Conservation (phyloP, 2,888 invertebrate species). For the Taphrorychus bicolor region DNA sequence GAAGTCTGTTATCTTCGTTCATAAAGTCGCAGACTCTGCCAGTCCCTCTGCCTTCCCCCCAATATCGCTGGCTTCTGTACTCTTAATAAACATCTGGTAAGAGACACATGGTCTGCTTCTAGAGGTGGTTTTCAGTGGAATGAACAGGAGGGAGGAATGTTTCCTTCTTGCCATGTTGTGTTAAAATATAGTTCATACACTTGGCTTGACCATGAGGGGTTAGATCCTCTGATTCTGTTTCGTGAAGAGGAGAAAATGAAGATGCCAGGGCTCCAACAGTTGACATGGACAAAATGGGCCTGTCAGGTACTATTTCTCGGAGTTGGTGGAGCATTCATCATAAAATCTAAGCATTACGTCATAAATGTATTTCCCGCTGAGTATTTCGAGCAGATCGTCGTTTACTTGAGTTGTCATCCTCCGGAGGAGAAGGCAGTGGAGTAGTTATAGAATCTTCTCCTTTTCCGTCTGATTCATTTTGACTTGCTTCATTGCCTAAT, state of each 20-base stretch:
- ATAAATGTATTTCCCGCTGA: constrained; percentile 92
- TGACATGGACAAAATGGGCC: constrained; percentile 46
- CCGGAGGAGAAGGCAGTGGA: constrained; percentile 83
- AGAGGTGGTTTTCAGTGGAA: too few species aligned
- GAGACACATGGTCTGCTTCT: too few species aligned
- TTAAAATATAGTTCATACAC: constrained; percentile 91
- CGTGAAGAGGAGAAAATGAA: constrained; percentile 13
- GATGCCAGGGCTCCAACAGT: constrained; percentile 5
- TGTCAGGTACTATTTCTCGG: constrained; percentile 52
- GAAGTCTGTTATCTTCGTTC: too few species aligned
- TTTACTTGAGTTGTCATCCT: constrained; percentile 74
- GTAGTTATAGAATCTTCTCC: constrained; percentile 81
- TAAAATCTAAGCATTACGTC: constrained; percentile 91
- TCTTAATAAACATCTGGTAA: too few species aligned
- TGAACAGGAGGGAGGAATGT: too few species aligned
- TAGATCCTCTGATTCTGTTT: constrained; percentile 22
- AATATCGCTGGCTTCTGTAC: too few species aligned
- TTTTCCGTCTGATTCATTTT: constrained; percentile 84
- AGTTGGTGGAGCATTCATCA: constrained; percentile 74
- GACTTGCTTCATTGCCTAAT: constrained; percentile 69
- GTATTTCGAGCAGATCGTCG: constrained; percentile 90
- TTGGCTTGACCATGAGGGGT: constrained; percentile 53
- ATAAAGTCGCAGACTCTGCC: too few species aligned
- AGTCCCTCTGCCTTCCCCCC: too few species aligned
- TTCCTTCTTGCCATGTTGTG: too few species aligned